Conservation (phyloP, 2,113 vertebrate genomes). For the Orthochromis malagaraziensis region DNA sequence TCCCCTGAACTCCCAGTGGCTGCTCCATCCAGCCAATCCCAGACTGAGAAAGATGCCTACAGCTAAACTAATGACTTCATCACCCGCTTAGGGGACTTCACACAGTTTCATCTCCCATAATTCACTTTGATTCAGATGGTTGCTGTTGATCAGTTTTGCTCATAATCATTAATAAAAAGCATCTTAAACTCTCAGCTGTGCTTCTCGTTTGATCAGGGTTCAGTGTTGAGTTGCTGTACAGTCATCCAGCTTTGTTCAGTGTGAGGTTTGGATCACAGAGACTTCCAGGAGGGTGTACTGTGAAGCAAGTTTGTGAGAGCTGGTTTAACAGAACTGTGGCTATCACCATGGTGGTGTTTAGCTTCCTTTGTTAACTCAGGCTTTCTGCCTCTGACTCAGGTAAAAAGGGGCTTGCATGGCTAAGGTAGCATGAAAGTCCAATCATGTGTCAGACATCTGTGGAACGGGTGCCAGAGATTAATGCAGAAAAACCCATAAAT, state of each 20-base stretch:
- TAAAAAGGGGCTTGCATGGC: background rate
- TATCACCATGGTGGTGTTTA: too few species aligned
- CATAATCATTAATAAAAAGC: constrained; percentile 24
- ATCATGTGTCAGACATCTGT: background rate
- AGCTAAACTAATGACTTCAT: constrained; percentile 11
- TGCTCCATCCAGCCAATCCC: constrained; percentile 11
- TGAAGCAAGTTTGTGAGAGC: too few species aligned
- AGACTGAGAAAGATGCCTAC: constrained; percentile 34
- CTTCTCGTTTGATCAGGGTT: background rate
- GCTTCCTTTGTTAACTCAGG: background rate
- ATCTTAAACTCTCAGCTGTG: background rate
- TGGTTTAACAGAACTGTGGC: too few species aligned
- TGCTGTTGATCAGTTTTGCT: background rate
- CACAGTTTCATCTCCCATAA: background rate
- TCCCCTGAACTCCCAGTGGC: background rate
- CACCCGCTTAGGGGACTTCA: background rate
- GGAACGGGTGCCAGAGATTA: rapidly evolving
- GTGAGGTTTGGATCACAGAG: background rate
- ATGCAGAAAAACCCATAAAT: background rate
- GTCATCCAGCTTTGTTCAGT: background rate
- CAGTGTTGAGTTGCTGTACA: rapidly evolving
- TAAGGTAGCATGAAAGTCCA: background rate
- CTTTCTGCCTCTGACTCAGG: rapidly evolving
- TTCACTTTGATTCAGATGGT: background rate
- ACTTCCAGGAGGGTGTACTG: too few species aligned